These are phyloP conservation scores for Podarcis siculus DNA, from an alignment of 2,797 vertebrate genomes.

Conservation along the genomic window DNA sequence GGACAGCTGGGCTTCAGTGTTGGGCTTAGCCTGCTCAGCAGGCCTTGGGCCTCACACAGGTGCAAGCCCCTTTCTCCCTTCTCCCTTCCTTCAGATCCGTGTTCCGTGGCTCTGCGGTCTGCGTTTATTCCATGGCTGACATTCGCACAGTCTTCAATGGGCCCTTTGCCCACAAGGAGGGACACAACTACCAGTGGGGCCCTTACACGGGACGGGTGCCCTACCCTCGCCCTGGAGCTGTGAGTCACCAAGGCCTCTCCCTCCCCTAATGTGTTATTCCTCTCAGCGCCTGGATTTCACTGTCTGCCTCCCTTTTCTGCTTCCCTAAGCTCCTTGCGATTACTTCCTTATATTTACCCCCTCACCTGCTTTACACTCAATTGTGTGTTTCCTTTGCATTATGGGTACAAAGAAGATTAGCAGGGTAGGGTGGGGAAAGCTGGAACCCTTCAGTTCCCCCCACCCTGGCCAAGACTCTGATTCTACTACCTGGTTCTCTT, in stretches of 20 bases:
- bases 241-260: slow-evolving; percentile 62
- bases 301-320: neutral
- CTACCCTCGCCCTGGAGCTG: slow-evolving; percentile 87
- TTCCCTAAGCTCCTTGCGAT: neutral
- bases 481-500: neutral
- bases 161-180: slow-evolving; percentile 88
- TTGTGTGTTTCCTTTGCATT: neutral
- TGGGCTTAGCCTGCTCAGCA: neutral
- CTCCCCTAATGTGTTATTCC: no score
- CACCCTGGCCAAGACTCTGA: neutral
- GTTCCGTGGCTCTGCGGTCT: slow-evolving; percentile 88
- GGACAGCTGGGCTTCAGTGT: neutral
- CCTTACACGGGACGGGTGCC: slow-evolving; percentile 88
- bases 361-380: neutral
- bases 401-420: neutral
- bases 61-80: neutral
- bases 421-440: neutral
- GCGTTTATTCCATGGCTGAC: slow-evolving; percentile 88
- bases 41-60: no score
- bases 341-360: neutral
- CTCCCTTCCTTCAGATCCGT: slow-evolving; percentile 79
- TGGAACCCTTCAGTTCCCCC: neutral
- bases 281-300: neutral
- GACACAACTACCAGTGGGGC: slow-evolving; percentile 88
- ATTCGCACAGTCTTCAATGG: slow-evolving; percentile 89